Evolutionary conservation across 2,113 vertebrate species (phyloP), one percentile per base, ranked within the genome.

Genomic region (Entosphenus tridentatus): DNA sequence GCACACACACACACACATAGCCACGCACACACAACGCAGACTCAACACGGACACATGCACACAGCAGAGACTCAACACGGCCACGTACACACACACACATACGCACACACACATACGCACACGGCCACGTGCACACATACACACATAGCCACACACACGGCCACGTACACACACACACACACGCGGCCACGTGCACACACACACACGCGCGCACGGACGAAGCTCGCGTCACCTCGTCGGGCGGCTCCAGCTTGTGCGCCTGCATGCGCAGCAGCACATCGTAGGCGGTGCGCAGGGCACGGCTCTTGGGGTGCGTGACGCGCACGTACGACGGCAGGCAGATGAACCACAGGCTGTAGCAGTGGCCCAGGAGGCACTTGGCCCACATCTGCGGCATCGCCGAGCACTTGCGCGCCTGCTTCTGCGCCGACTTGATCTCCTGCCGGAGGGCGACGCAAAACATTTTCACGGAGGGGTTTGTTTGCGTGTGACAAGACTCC

Each of bases 311-410:
- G 74, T 87, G 86, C 70, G 87, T 83, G 73, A 86, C 75, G 67
- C 82, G 80, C 70, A 89, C 81, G 13, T 82, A 82, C 6, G 87
- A 86, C 12, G 92, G 92, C 75, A 96, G 82, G 79, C 89, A 96
- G 79, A 96, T 91, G 79, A 98, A 98, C 93, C 93, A 98, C 7
- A 98, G 76, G 75, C 89, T 96, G 75, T 92, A 95, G 79, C 89
- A 88, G 69, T 98, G 88, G 73, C 92, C 95, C 77, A 87, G 87
- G 57, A 98, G 84, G 76, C 86, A 96, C 68, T 87, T 89, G 11
- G 88, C 88, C 93, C 93, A 98, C 56, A 84, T 83, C 3, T 79
- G 82, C 8, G 87, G 86, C 76, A 83, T 85, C 71, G 82, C 73
- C 1, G 86, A 85, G 76, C 78, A 95, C 57, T 81, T 85, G 79